Base-by-base conservation (phyloP, 2,113 vertebrate genomes). In the Sardina pilchardus region DNA sequence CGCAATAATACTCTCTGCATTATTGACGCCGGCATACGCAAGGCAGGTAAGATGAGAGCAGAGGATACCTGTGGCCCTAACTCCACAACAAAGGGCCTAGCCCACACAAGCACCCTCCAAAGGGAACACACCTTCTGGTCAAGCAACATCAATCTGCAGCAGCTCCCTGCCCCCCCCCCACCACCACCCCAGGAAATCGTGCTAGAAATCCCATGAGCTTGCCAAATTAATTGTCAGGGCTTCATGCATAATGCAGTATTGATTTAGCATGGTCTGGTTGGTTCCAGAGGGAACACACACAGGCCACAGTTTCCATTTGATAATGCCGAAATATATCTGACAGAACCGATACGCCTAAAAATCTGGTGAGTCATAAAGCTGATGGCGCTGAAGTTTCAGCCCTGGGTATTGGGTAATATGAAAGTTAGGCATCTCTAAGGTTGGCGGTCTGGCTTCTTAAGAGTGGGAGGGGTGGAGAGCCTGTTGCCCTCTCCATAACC, bases 11-110 rank as follows among this genome's bases (percentile, higher is more conserved):
- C 67, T 67, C 44, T 45, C 86, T 94, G 88, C 91, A 93, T 94
- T 91, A 94, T 93, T 94, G 43, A 94, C 82, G n/a, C 45, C 43
- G 85, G 91, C 82, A 89, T 34, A 90, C 85, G 87, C 67, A 75
- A 81, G 75, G 84, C 87, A 85, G 90, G 81, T 89, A 81, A 88
- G 59, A 85, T 82, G 81, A 86, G 67, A 81, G 24, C 14, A 19
- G 78, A 59, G 30, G 71, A 14, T 78, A 34, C 30, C 71, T 16
- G 71, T 16, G 30, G 71, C 26, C 12, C 34, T 36, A 34, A 4
- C 71, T 39, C 30, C 4, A 16, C 1, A 14, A 78, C 71, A 78
- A 36, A 36, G 14, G 14, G 14, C 34, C 30, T 14, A 16, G 30
- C 26, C 2, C 71, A 36, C 71, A 78, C 19, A 14, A 36, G 30